Evolutionary conservation across 2,888 invertebrate genomes (phyloP).

Genomic region (Cantharis rufa): DNA sequence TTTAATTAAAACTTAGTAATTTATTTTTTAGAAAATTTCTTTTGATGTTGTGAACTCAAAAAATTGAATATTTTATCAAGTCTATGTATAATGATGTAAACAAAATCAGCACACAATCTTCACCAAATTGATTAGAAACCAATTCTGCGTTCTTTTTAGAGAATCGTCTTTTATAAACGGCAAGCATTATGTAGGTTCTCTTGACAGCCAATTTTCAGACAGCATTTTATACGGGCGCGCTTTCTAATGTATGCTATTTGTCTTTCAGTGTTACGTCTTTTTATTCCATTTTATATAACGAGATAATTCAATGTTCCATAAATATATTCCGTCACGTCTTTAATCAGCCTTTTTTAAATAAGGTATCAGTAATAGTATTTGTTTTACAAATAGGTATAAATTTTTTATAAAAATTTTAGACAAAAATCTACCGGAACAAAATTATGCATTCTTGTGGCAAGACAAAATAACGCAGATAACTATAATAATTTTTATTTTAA

Average conservation of each 20-base stretch:
- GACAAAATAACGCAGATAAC: not conserved
- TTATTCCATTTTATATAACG: slow-evolving; percentile 20
- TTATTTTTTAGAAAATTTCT: not conserved
- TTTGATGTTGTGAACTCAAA: not conserved
- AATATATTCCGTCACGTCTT: slow-evolving; percentile 16
- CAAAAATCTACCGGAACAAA: not conserved
- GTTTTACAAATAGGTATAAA: not conserved
- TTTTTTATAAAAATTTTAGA: not conserved
- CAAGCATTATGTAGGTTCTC: slow-evolving; percentile 22
- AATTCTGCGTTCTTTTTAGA: slow-evolving; percentile 13
- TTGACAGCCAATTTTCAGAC: slow-evolving; percentile 24
- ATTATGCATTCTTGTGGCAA: not conserved
- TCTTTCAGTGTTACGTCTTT: slow-evolving; percentile 21
- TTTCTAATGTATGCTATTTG: slow-evolving; percentile 25
- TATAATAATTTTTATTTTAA: not conserved
- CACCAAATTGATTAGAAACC: slow-evolving; percentile 20
- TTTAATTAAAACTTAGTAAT: not conserved
- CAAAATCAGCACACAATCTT: slow-evolving; percentile 7
- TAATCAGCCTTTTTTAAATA: slow-evolving; percentile 11
- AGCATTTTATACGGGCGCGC: slow-evolving; percentile 25
- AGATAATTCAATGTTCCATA: slow-evolving; percentile 22
- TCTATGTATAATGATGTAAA: slow-evolving; percentile 3
- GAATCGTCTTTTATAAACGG: slow-evolving; percentile 20
- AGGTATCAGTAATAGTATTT: slow-evolving; percentile 6
- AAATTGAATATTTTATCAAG: slow-evolving; percentile 4